Percentiles rank a stretch among this genome's conserved stretches.
These are phyloP conservation scores for Orthosia cruda DNA, from an alignment of 2,888 invertebrate genomes.

Conservation along the genomic window DNA sequence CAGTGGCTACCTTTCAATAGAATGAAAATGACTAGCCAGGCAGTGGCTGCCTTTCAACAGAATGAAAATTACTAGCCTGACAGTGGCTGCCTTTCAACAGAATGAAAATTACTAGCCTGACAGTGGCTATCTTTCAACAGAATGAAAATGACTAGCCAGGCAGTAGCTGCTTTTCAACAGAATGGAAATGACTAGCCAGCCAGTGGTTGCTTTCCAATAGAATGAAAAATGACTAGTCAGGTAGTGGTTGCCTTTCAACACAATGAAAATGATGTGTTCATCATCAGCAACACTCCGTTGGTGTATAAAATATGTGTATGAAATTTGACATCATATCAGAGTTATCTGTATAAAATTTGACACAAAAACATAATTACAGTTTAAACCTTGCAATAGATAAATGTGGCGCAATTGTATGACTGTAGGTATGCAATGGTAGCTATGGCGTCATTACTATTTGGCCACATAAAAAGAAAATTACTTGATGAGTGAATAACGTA, in stretches of 20 bases:
- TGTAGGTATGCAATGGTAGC: background rate
- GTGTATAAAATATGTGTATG: background rate
- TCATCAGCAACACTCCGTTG: background rate
- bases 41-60: too few species aligned
- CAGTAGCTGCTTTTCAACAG: too few species aligned
- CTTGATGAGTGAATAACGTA: background rate
- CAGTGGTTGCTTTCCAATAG: too few species aligned
- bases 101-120: too few species aligned
- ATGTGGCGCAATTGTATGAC: conserved; percentile 1
- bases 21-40: too few species aligned
- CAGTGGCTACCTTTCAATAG: too few species aligned
- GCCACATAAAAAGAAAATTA: background rate
- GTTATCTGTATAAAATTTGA: background rate
- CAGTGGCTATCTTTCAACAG: too few species aligned
- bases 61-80: too few species aligned
- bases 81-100: too few species aligned
- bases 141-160: too few species aligned
- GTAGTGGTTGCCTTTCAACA: background rate
- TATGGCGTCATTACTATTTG: background rate
- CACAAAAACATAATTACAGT: background rate
- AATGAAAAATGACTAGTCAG: too few species aligned
- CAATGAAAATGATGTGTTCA: background rate
- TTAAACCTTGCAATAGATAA: background rate
- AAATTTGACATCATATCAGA: background rate
- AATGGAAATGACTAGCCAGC: too few species aligned